Evolutionary conservation across 2,888 invertebrate species (phyloP), one percentile per base, ranked within the genome.

Genomic region (Meloe dianella): DNA sequence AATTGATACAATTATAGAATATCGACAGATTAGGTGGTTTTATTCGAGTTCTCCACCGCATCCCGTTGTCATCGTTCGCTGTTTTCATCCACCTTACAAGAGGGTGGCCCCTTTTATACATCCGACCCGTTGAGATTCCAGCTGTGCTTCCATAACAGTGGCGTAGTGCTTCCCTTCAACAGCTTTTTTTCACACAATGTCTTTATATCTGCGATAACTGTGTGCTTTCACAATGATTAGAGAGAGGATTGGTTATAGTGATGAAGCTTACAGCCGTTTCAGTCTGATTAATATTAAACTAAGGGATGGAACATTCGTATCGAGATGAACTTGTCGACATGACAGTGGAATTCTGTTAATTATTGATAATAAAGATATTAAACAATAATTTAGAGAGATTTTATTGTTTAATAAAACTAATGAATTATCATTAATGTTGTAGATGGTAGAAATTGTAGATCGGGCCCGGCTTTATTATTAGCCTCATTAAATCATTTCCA

Each of bases 401-500:
- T 63, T 60, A 59, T 62, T 27, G 66, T 38, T 56, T 32, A 58
- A 57, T 54, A 27, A 58, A 22, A 57, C 51, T 66, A 63, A 63
- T 63, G 57, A 66, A 66, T 63, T 63, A 41, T n/a, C 17, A 41
- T 41, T 51, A 12, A 54, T 63, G 56, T 30, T 14, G 12, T 3
- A 20, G 20, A 51, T 51, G 20, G 51, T 41, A 65, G 51, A 62
- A 68, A 64, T 60, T 60, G 29, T 57, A 59, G 41, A 54, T 51
- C 22, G 51, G 47, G 12, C 12, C 63, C 64, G 60, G 65, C 59
- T 61, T 64, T 68, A 64, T 71, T 69, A 76, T 74, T 74, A 75
- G 72, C 61, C 67, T 70, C 76, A 75, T 77, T 77, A 77, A 74
- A 76, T 78, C 75, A 77, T 76, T 73, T 72, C 74, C 72, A 70